Conservation (phyloP, 2,797 vertebrate species). For the Mormyrops attenuatus region DNA sequence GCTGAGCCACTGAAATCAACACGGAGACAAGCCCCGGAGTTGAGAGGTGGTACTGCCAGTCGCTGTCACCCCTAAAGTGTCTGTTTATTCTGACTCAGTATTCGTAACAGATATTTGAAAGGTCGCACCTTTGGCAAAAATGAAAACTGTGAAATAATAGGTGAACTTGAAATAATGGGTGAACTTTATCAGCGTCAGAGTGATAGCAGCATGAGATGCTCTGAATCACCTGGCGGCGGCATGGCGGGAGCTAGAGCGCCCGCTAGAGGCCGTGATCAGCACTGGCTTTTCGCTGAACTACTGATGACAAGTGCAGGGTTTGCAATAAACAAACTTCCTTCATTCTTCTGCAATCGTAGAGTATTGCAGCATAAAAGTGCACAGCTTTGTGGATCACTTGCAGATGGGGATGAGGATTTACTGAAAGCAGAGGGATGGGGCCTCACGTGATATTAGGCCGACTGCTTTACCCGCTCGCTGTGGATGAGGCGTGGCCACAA, state of each 20-base stretch:
- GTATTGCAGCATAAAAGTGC: background rate
- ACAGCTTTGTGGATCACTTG: background rate
- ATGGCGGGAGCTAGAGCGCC: background rate
- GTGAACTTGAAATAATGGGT: background rate
- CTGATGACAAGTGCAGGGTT: background rate
- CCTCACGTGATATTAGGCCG: background rate
- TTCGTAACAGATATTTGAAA: background rate
- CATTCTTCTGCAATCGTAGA: background rate
- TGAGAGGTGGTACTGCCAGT: background rate
- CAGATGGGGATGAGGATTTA: background rate
- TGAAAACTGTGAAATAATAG: background rate
- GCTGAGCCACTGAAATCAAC: background rate
- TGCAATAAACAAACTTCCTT: background rate
- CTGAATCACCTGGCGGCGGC: background rate
- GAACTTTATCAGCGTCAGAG: background rate
- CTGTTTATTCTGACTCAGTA: background rate
- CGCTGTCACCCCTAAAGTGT: background rate
- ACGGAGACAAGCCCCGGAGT: background rate
- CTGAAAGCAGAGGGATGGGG: background rate
- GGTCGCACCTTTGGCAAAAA: background rate
- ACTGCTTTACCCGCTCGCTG: background rate
- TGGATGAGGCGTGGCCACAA: background rate
- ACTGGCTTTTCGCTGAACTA: background rate
- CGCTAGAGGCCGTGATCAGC: background rate
- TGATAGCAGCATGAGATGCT: background rate